Evolutionary conservation across 2,797 vertebrate species (phyloP), one percentile per base, ranked within the genome.

Genomic region (Alectoris magna): DNA sequence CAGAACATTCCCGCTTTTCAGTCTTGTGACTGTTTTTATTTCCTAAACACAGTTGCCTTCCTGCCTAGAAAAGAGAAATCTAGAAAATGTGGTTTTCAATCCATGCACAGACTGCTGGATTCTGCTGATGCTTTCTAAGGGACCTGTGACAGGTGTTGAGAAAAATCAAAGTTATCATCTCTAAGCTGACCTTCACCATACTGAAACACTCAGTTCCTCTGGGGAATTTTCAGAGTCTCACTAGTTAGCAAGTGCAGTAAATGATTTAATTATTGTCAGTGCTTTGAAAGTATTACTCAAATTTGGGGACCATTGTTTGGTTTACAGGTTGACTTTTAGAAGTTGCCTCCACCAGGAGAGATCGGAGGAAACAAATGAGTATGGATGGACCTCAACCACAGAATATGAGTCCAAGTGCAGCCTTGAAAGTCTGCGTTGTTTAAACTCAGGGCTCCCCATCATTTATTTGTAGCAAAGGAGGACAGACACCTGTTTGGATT

Each of bases 401-500:
- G 53, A 81, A 70, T 58, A 46, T 56, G 71, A 88, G 84, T 58
- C 38, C 85, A 80, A 84, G 58, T 0, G 3, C 34, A 74, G 22
- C 46, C 71, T 73, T 89, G 36, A 73, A 93, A 84, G 7, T 88
- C 77, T 90, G 64, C 10, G 17, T 48, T 79, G 44, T 84, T 92
- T 90, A 53, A 75, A 46, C 73, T 78, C 63, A 88, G 70, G 60
- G 5, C 41, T 88, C 21, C 41, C 29, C 31, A 24, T 89, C 44
- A 70, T n/a, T 59, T 58, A 31, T 2, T 69, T 5, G 1, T 81
- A 66, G 64, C 0, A 0, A 87, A 77, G 53, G 29, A 76, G 11
- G 38, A 19, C 73, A 94, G 76, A 85, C 93, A 96, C 81, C 88
- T 95, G 88, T 58, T 94, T 70, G 67, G 59, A 88, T 90, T 92